phyloP scores from a whole-genome alignment of 1,140 invertebrate genomes.

The Teleopsis dalmanni region DNA sequence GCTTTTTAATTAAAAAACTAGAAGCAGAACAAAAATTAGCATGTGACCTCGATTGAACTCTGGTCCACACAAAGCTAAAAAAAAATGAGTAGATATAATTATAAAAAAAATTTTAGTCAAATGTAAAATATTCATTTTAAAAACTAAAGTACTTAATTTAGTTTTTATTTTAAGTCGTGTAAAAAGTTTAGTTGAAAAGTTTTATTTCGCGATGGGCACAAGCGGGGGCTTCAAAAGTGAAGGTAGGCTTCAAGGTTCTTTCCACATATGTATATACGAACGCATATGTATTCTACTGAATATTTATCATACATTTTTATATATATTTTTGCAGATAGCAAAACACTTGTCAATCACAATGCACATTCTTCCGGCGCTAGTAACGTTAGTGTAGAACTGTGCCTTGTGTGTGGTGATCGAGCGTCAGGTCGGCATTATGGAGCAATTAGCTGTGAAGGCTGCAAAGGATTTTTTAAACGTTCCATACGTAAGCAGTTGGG shows the following conservation, averaged over 20 bases:
- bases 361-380: constrained; percentile 2
- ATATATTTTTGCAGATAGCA: constrained; percentile 24
- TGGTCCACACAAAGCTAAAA: no score
- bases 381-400: constrained; percentile 63
- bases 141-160: no score
- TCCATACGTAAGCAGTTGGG: constrained; percentile 91
- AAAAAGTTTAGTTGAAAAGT: no score
- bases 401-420: constrained; percentile 89
- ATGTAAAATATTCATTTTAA: no score
- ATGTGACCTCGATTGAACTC: no score
- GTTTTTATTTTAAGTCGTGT: no score
- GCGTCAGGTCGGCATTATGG: constrained; percentile 92
- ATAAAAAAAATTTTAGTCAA: no score
- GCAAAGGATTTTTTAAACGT: constrained; percentile 88
- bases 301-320: constrained; percentile 7
- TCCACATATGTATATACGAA: neutral
- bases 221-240: constrained; percentile 36
- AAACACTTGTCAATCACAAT: constrained; percentile 24
- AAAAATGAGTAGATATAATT: no score
- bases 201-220: constrained; percentile 27
- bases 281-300: constrained; percentile 16
- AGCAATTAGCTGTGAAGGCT: constrained; percentile 88
- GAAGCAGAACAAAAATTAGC: no score
- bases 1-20: no score
- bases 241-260: constrained; percentile 23